Evolutionary conservation across 1,140 invertebrate species (phyloP).

Genomic region (Phymorhynchus buccinoides): DNA sequence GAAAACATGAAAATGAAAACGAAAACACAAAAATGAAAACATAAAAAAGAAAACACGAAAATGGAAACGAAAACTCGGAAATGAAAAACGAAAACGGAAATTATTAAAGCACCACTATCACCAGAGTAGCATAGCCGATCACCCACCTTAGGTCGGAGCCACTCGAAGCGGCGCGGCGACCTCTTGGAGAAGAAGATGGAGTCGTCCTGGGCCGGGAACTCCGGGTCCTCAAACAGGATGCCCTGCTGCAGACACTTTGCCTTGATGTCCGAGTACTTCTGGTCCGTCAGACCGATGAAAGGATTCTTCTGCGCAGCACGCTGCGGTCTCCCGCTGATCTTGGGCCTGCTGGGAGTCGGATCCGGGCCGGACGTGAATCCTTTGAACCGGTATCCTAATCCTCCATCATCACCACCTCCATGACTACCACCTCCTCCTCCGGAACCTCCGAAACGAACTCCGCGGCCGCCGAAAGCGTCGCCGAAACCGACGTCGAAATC

Average conservation of each 20-base stretch:
- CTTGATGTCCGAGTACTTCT: slow-evolving; percentile 67
- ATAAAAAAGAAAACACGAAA: no score
- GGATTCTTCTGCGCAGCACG: slow-evolving; percentile 57
- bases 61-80: no score
- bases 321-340: slow-evolving; percentile 49
- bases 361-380: slow-evolving; percentile 38
- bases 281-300: slow-evolving; percentile 58
- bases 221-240: slow-evolving; percentile 70
- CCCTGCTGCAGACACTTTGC: slow-evolving; percentile 60
- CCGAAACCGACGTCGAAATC: slow-evolving; percentile 44
- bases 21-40: no score
- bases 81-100: no score
- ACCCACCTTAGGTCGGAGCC: slow-evolving; percentile 70
- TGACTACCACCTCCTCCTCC: slow-evolving; percentile 49
- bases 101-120: no score
- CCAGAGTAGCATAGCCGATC: neutral
- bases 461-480: slow-evolving; percentile 52
- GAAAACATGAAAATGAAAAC: no score
- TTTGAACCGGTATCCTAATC: slow-evolving; percentile 30
- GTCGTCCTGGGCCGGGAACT: slow-evolving; percentile 64
- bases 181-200: slow-evolving; percentile 69
- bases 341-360: slow-evolving; percentile 40
- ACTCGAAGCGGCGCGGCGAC: slow-evolving; percentile 68
- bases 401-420: slow-evolving; percentile 44
- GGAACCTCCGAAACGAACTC: slow-evolving; percentile 44